Base-by-base conservation (phyloP, 2,797 vertebrate species). In the Oceanodroma leucorhoa region DNA sequence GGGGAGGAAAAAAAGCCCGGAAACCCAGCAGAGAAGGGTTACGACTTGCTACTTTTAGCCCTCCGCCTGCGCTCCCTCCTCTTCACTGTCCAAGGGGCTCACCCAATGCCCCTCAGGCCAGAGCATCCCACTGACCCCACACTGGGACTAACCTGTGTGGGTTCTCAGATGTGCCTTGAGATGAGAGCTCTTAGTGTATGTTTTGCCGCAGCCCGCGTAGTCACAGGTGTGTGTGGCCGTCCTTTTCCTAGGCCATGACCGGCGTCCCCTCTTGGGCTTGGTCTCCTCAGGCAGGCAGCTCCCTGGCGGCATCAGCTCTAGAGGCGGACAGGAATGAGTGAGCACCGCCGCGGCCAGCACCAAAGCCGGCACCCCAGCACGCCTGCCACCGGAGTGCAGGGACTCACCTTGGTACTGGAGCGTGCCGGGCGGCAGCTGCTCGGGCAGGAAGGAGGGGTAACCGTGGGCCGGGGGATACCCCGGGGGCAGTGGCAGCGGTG, bases 131-230 rank as follows among this genome's bases (percentile, higher is more conserved):
- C 45, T 3, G 21, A 53, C 3, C 5, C 21, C 1, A 2, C 6
- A 2, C 17, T 1, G 6, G n/a, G 15, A 78, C 96, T 96, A 96
- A 99, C 99, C 99, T 99, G 99, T 99, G 98, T 99, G 99, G 20
- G 99, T 99, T 95, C 99, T 98, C 96, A 99, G 98, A 91, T 99
- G 99, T 0, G 99, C 99, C 97, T 99, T 99, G 91, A 99, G 99
- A 96, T 99, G 99, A 48, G 99, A 99, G 96, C 99, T 99, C 98
- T 99, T 99, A 32, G 99, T 99, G 96, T 99, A 99, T 1, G 99
- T 99, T 97, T 99, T 99, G 58, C 99, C 99, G 5, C 99, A 99
- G 94, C 99, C 99, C 0, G 98, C 99, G 1, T 99, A 99, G 97
- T 99, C 99, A 2, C 99, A 99, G 6, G 99, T 99, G 97, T 99